phyloP scores from a whole-genome alignment of 92 coral and sea anemone species.

The Nematostella vectensis region DNA sequence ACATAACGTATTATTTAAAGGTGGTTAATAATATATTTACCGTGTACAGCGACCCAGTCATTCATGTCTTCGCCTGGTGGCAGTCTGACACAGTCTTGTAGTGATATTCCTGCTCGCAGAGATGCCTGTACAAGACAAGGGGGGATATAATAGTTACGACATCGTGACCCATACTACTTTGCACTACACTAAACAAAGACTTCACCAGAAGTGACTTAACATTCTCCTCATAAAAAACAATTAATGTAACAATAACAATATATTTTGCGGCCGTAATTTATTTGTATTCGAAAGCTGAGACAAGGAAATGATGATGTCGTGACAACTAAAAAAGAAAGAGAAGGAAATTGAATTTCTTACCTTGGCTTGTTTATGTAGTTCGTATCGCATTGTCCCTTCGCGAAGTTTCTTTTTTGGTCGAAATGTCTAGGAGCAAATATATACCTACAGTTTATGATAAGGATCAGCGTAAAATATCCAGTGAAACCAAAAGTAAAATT shows the following conservation, averaged over 20 bases:
- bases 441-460: too few species aligned
- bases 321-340: not conserved
- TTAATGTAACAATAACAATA: not conserved
- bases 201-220: too few species aligned
- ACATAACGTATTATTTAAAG: too few species aligned
- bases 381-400: conserved; percentile 87
- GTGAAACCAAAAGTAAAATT: not conserved
- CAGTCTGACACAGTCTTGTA: conserved; percentile 81
- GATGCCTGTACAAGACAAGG: conserved; percentile 90
- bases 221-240: not conserved
- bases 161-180: too few species aligned
- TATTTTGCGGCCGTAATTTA: too few species aligned
- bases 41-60: conserved; percentile 97
- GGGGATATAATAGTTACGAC: too few species aligned
- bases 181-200: too few species aligned
- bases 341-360: conserved; percentile 12
- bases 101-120: conserved; percentile 74
- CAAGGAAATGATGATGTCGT: not conserved
- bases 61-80: conserved; percentile 85
- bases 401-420: conserved; percentile 79
- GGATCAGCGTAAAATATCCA: conserved; percentile 13
- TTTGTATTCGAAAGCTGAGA: too few species aligned
- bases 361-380: conserved; percentile 94
- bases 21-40: too few species aligned
- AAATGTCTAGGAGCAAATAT: conserved; percentile 92